phyloP scores from a whole-genome alignment of 2,113 vertebrate species.

The Mormoops blainvillei region DNA sequence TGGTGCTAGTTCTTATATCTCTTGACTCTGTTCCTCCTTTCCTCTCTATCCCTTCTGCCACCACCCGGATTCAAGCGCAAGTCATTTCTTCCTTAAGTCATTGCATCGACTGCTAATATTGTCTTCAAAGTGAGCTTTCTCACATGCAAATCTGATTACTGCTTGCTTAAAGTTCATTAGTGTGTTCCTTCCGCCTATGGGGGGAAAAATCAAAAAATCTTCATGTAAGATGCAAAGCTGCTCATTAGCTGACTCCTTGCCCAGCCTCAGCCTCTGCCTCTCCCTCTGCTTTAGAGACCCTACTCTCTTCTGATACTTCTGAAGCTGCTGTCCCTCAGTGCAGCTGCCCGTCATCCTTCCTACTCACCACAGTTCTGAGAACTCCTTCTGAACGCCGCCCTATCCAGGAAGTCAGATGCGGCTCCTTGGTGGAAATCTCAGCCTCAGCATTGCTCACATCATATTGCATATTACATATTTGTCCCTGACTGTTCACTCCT shows the following conservation, averaged over 20 bases:
- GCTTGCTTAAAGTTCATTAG: neutral
- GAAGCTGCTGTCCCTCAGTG: neutral
- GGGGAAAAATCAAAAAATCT: neutral
- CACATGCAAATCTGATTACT: neutral
- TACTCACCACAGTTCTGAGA: neutral
- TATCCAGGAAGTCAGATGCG: neutral
- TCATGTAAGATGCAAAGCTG: neutral
- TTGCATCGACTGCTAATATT: neutral
- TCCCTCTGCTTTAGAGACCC: neutral
- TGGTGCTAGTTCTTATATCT: neutral
- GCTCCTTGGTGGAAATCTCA: neutral
- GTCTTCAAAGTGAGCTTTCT: neutral
- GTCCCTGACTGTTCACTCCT: neutral
- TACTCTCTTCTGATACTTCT: neutral
- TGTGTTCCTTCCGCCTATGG: neutral
- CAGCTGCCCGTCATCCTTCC: neutral
- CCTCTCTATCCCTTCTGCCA: neutral
- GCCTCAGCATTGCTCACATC: neutral
- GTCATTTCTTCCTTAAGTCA: neutral
- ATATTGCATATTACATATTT: accelerated
- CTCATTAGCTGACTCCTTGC: neutral
- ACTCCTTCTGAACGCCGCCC: neutral
- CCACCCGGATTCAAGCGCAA: neutral
- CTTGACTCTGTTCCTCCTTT: neutral
- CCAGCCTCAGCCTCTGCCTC: neutral